phyloP scores from a whole-genome alignment of 2,797 vertebrate species.

The Allobates femoralis region DNA sequence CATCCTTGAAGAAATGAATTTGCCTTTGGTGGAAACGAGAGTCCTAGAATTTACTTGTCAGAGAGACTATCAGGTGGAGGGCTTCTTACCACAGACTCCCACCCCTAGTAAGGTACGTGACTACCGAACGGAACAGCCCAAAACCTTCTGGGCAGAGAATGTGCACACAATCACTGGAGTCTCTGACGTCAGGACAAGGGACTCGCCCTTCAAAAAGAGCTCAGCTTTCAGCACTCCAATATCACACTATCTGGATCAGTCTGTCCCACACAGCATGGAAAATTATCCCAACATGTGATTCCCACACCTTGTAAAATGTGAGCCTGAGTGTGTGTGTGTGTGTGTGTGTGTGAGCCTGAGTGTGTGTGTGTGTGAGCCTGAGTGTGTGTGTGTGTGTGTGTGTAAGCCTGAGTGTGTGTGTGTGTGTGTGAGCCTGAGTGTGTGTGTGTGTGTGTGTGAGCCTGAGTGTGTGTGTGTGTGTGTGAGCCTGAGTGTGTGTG shows the following conservation, averaged over 20 bases:
- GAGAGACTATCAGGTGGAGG: slow-evolving; percentile 27
- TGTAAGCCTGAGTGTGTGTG: too few relatives aligned
- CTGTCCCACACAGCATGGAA: slow-evolving; percentile 22
- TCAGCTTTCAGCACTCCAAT: slow-evolving; percentile 37
- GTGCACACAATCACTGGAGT: slow-evolving; percentile 58
- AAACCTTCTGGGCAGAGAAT: slow-evolving; percentile 76
- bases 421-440: too few relatives aligned
- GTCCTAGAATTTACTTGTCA: slow-evolving; percentile 6
- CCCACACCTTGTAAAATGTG: background rate
- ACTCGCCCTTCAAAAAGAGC: slow-evolving; percentile 46
- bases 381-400: too few relatives aligned
- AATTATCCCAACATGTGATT: slow-evolving; percentile 47
- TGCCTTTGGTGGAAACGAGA: background rate
- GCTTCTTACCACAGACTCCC: background rate
- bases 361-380: too few relatives aligned
- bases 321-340: too few relatives aligned
- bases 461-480: too few relatives aligned
- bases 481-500: too few relatives aligned
- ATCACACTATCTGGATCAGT: slow-evolving; percentile 39
- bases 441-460: too few relatives aligned
- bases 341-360: too few relatives aligned
- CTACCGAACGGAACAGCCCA: slow-evolving; percentile 72
- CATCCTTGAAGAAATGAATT: background rate
- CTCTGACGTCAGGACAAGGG: background rate
- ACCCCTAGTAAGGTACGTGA: slow-evolving; percentile 17